Conservation (phyloP, 1,140 invertebrate genomes). For the Drosophila gunungcola region DNA sequence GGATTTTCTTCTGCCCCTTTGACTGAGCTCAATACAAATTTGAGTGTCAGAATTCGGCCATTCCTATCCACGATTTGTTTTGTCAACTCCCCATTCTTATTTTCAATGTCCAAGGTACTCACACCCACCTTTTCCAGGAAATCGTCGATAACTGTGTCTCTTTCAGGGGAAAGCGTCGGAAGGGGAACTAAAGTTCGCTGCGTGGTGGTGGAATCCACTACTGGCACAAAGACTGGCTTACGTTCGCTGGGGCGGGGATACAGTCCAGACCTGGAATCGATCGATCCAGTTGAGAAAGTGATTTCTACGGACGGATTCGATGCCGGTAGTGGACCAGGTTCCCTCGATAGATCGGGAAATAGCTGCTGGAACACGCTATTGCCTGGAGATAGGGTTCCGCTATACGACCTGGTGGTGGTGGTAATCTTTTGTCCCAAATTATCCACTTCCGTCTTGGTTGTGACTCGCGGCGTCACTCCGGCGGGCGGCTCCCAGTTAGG, state of each 20-base stretch:
- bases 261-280: neutral
- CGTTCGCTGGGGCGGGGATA: neutral
- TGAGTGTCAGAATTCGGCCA: constrained; percentile 61
- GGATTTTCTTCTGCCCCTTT: constrained; percentile 19
- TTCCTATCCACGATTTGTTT: constrained; percentile 71
- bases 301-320: neutral
- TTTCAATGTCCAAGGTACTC: constrained; percentile 46
- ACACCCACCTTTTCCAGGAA: constrained; percentile 55
- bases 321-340: constrained; percentile 4
- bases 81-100: constrained; percentile 54
- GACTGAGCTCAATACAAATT: constrained; percentile 62
- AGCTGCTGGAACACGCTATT: constrained; percentile 4
- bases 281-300: neutral
- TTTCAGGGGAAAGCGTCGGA: neutral
- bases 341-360: constrained; percentile 15
- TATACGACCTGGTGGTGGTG: constrained; percentile 32
- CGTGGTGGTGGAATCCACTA: constrained; percentile 16
- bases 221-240: constrained; percentile 5
- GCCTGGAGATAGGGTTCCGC: neutral
- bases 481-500: constrained; percentile 34
- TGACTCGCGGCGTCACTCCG: constrained; percentile 43
- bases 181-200: constrained; percentile 1
- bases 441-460: constrained; percentile 55
- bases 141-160: constrained; percentile 52
- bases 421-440: constrained; percentile 51